These are phyloP conservation scores for Mythimna albipuncta DNA, from an alignment of 2,888 invertebrate species.

Conservation along the genomic window DNA sequence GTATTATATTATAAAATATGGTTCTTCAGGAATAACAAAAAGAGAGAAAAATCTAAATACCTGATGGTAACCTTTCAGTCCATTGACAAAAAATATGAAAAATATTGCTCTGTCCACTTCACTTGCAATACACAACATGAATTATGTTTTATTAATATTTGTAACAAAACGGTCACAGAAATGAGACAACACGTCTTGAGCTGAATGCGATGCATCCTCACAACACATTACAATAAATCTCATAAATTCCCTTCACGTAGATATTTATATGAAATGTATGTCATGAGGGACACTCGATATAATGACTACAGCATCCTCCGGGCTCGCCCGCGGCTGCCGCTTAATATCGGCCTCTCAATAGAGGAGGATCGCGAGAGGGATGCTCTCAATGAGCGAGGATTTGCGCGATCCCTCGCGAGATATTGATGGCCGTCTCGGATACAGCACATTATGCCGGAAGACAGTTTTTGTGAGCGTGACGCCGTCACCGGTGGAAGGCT, in stretches of 20 bases:
- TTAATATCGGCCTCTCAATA: constrained; percentile 41
- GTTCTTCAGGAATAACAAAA: no score
- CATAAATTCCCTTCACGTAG: constrained; percentile 7
- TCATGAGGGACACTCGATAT: constrained; percentile 16
- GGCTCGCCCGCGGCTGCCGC: constrained; percentile 32
- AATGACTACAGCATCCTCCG: constrained; percentile 14
- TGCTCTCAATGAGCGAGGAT: constrained; percentile 73
- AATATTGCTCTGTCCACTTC: neutral
- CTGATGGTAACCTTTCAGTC: neutral
- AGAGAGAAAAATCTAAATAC: no score
- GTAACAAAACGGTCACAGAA: neutral
- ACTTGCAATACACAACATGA: neutral
- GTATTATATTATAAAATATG: no score
- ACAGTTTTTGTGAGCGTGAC: constrained; percentile 38
- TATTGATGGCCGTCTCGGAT: constrained; percentile 68
- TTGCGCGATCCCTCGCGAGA: constrained; percentile 67
- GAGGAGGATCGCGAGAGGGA: constrained; percentile 40
- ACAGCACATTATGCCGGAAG: constrained; percentile 55
- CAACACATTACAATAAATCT: constrained; percentile 10
- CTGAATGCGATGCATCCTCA: no score
- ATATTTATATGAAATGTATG: constrained; percentile 22
- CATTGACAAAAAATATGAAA: neutral
- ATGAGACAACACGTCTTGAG: neutral
- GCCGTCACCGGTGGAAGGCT: constrained; percentile 3
- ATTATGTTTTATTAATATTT: neutral